Conservation (phyloP, 2,113 vertebrate species). For the Alouatta palliata region DNA sequence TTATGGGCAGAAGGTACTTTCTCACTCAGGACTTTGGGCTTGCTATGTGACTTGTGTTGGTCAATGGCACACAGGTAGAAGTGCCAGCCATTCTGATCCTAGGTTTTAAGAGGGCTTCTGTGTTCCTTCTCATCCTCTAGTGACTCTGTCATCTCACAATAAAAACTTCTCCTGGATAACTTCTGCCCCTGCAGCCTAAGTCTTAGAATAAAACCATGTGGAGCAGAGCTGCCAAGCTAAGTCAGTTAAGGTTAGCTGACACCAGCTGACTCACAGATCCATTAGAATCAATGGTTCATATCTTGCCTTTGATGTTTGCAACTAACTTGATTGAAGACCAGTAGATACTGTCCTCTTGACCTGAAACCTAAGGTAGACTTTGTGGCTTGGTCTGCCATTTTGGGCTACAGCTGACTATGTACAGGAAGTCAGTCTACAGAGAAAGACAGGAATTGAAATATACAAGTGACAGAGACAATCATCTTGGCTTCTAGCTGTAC, state of each 20-base stretch:
- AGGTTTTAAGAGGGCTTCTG: neutral
- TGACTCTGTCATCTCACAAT: neutral
- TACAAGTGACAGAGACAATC: neutral
- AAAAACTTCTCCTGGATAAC: neutral
- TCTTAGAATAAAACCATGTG: neutral
- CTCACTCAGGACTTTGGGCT: neutral
- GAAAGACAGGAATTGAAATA: neutral
- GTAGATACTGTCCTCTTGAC: neutral
- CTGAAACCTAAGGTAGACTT: neutral
- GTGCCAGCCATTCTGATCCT: neutral
- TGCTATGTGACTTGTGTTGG: neutral
- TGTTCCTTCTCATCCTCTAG: neutral
- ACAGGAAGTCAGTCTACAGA: neutral
- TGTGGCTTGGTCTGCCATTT: neutral
- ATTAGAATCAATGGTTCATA: neutral
- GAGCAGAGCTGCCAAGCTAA: neutral
- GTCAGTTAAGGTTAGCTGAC: neutral
- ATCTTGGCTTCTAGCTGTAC: neutral
- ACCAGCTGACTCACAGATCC: neutral
- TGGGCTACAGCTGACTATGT: neutral
- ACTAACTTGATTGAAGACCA: neutral
- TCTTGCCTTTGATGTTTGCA: neutral
- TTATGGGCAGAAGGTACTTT: neutral
- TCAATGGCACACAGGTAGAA: neutral
- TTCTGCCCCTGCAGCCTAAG: neutral